Evolutionary conservation across 2,797 vertebrate genomes (phyloP), one percentile per base, ranked within the genome.

Genomic region (Notamacropus eugenii): DNA sequence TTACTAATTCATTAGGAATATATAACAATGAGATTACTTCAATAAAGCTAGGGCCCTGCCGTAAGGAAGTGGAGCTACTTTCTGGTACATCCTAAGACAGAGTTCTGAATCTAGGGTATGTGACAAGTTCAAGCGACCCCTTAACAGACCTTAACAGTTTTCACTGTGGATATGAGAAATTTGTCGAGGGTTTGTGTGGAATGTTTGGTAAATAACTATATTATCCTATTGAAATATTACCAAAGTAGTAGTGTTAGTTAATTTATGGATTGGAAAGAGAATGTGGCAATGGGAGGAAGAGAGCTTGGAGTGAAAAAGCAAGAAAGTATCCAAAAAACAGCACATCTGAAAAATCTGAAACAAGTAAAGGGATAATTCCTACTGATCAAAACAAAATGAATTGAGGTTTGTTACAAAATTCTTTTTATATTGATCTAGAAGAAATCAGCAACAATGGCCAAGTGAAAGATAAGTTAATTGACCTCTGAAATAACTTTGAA

Each of bases 81-180:
- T 96, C 46, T 95, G 91, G 56, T 90, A 94, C 0, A 56, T 50
- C 14, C 46, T 93, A 96, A 94, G 14, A 40, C 93, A 96, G 95
- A 56, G 93, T 91, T 57, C 92, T 31, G 9, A 4, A 40, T 46
- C 67, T 82, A n/a, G 40, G 40, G 22, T 82, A 74, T 40, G 2
- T 82, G 34, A 67, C 62, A 67, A n/a, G 13, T n/a, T 67, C 34
- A 19, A 14, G 62, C 5, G 14, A 74, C 16, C 31, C 31, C 31
- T 67, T n/a, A 16, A n/a, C 59, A 67, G 59, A 34, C 0, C 62
- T 40, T 74, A 40, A 74, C 34, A 74, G n/a, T 82, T 24, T 46
- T 6, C n/a, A 24, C n/a, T 3, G 13, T 50, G 40, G 74, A 50
- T 27, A 87, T 50, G 22, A 82, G n/a, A 46, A 82, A 40, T 3